Evolutionary conservation across 2,113 vertebrate species (phyloP).

Genomic region (Carettochelys insculpta): DNA sequence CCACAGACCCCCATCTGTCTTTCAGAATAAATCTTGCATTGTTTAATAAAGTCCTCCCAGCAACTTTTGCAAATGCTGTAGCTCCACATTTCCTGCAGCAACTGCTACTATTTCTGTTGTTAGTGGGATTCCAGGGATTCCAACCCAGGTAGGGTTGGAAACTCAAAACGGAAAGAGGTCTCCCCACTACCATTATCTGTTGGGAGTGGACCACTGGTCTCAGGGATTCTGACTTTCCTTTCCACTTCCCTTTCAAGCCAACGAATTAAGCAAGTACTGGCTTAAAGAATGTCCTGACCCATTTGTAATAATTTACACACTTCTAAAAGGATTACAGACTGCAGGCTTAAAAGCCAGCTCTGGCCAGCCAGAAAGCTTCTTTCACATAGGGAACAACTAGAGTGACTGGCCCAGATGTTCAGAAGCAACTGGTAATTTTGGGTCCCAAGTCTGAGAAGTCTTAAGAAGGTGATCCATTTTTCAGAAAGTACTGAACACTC

Average conservation of each 20-base stretch:
- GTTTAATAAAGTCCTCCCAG: conserved; percentile 1
- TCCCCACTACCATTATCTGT: neutral
- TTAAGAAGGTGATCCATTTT: neutral
- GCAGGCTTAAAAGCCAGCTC: neutral
- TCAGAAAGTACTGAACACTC: neutral
- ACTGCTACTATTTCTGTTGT: neutral
- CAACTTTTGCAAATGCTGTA: conserved; percentile 1
- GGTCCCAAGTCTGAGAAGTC: neutral
- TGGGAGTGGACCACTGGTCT: neutral
- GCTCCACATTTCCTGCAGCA: neutral
- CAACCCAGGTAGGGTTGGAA: neutral
- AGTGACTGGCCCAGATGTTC: neutral
- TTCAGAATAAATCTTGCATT: neutral
- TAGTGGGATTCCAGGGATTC: neutral
- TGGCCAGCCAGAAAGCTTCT: neutral
- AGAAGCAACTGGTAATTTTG: neutral
- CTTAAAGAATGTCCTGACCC: neutral
- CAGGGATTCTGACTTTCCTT: conserved; percentile 23
- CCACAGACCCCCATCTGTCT: neutral
- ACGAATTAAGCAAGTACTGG: conserved; percentile 15
- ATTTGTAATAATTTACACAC: conserved; percentile 33
- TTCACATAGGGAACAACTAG: neutral
- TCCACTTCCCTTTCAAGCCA: conserved; percentile 18
- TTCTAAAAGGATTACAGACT: conserved; percentile 33
- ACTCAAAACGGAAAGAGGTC: neutral